These are phyloP conservation scores for Gymnarchus niloticus DNA, from an alignment of 2,113 vertebrate genomes.

Conservation along the genomic window DNA sequence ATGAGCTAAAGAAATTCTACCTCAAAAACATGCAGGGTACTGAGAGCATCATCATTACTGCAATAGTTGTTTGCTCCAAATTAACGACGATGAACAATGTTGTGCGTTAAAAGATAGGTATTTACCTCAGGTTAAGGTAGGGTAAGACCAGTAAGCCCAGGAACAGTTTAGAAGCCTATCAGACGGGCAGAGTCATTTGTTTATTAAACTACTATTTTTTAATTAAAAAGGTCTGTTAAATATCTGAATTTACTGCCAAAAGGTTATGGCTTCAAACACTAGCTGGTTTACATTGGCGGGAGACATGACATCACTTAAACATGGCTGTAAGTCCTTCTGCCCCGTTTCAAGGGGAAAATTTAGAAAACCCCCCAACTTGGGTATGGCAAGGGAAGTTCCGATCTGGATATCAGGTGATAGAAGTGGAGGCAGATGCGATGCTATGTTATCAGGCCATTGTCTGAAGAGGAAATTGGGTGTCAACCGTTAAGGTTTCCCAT, in stretches of 20 bases:
- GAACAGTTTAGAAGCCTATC: not conserved
- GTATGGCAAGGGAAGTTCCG: not conserved
- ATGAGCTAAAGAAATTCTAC: not conserved
- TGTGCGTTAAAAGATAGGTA: not conserved
- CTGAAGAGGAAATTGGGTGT: constrained; percentile 23
- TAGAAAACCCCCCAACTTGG: not conserved
- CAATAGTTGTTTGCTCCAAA: constrained; percentile 22
- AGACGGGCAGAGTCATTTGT: not conserved
- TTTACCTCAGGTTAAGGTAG: not conserved
- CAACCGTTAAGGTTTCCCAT: not conserved
- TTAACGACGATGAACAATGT: not conserved
- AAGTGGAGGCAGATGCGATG: not conserved
- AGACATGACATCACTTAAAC: not conserved
- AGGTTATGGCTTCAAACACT: not conserved
- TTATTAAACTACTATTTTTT: not conserved
- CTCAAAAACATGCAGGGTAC: not conserved
- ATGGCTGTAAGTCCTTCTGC: not conserved
- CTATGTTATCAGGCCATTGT: not conserved
- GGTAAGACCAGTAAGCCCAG: not conserved
- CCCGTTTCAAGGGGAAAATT: not conserved
- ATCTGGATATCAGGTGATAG: not conserved
- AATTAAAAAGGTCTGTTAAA: not conserved
- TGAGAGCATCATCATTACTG: constrained; percentile 43
- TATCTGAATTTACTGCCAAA: not conserved
- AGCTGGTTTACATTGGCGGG: not conserved